phyloP scores from a whole-genome alignment of 2,888 invertebrate genomes.

The Ormyrus pomaceus region DNA sequence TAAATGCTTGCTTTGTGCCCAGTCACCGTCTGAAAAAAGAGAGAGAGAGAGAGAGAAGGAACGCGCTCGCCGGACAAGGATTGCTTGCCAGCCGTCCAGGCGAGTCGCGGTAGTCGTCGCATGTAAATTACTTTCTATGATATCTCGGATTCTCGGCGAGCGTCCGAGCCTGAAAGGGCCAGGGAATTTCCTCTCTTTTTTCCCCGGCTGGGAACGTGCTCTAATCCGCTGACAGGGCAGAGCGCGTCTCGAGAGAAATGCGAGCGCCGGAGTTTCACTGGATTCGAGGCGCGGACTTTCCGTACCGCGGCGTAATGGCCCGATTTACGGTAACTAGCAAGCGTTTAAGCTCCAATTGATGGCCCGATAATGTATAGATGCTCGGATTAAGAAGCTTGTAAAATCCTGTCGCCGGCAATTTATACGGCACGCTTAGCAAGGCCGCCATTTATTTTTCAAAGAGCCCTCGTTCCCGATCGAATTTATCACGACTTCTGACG shows the following conservation, averaged over 20 bases:
- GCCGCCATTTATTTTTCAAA: too few species aligned
- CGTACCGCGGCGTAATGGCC: conserved; percentile 36
- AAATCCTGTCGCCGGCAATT: conserved; percentile 28
- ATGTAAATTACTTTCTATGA: conserved; percentile 37
- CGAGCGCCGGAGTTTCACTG: conserved; percentile 34
- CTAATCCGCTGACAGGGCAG: conserved; percentile 37
- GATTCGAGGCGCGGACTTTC: conserved; percentile 46
- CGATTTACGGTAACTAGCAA: conserved; percentile 51
- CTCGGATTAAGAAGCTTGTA: conserved; percentile 46
- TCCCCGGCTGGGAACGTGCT: conserved; percentile 32
- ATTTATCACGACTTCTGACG: neutral
- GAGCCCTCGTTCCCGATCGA: neutral
- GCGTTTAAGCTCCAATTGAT: conserved; percentile 49
- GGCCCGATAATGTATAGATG: conserved; percentile 45
- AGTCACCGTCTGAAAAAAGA: neutral
- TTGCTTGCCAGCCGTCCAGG: too few species aligned
- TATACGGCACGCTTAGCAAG: neutral
- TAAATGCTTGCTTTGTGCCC: neutral
- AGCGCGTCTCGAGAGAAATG: conserved; percentile 12
- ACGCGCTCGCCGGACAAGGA: too few species aligned
- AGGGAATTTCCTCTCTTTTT: conserved; percentile 43
- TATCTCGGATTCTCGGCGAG: neutral
- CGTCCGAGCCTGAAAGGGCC: neutral
- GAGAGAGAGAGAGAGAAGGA: neutral
- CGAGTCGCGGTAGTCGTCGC: neutral